Evolutionary conservation across 2,888 invertebrate genomes (phyloP).

Genomic region (Electrophaes corylata): DNA sequence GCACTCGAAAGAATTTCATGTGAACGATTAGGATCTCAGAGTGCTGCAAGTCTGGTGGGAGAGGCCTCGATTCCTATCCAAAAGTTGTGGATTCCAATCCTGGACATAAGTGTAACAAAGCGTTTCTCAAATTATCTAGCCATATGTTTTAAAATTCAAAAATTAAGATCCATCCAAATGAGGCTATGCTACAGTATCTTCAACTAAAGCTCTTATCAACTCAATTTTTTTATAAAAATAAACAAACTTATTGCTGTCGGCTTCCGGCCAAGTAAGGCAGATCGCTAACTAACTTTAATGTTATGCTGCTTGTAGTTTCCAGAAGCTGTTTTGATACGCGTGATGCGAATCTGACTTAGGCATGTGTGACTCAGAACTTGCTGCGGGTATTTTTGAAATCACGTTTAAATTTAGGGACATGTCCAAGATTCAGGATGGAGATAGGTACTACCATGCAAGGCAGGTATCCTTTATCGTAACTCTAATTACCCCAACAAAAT

Average conservation of each 20-base stretch:
- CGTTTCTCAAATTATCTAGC: no score
- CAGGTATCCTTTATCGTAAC: constrained; percentile 61
- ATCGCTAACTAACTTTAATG: constrained; percentile 57
- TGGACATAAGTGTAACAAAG: neutral
- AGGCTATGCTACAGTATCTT: neutral
- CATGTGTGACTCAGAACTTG: constrained; percentile 53
- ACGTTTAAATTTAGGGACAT: constrained; percentile 47
- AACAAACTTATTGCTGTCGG: constrained; percentile 40
- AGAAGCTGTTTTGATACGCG: constrained; percentile 67
- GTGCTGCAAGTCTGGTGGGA: neutral
- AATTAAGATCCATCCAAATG: neutral
- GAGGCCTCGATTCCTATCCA: neutral
- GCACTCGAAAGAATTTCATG: constrained; percentile 65
- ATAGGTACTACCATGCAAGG: constrained; percentile 50
- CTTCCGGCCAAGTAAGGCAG: constrained; percentile 62
- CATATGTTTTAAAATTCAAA: no score
- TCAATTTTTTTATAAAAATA: neutral
- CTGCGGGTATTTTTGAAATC: constrained; percentile 49
- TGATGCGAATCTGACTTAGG: constrained; percentile 61
- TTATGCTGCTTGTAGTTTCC: constrained; percentile 66
- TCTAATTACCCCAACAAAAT: constrained; percentile 69
- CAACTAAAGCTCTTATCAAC: neutral
- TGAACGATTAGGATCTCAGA: constrained; percentile 58
- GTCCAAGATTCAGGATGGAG: constrained; percentile 52
- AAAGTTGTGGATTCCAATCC: neutral